Evolutionary conservation across 2,888 invertebrate genomes (phyloP).

Genomic region (Hydroisotoma schaefferi): DNA sequence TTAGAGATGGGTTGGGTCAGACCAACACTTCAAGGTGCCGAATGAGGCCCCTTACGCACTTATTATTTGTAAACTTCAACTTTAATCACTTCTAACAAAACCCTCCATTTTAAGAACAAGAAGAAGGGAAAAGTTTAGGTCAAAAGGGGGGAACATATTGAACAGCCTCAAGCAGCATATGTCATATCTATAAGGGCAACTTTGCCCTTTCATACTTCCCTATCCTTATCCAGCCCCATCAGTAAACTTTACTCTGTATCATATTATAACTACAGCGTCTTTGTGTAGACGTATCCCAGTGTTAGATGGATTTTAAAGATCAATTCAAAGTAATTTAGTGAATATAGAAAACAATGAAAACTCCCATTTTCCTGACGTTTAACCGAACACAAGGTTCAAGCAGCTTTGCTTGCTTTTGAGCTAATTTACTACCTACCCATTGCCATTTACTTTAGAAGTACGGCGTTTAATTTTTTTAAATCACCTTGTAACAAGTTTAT

Average conservation of each 20-base stretch:
- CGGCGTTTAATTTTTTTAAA: no score
- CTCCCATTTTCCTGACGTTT: no score
- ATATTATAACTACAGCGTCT: no score
- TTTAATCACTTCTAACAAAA: constrained; percentile 21
- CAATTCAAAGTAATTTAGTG: no score
- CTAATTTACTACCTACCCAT: constrained; percentile 8
- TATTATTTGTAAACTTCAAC: constrained; percentile 18
- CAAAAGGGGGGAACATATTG: background rate
- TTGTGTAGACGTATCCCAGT: no score
- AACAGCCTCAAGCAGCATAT: background rate
- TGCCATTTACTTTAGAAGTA: constrained; percentile 13
- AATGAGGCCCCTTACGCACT: constrained; percentile 29
- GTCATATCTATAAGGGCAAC: constrained; percentile 8
- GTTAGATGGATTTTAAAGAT: no score
- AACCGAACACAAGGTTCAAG: no score
- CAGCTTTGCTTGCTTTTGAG: constrained; percentile 3
- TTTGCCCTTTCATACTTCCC: no score
- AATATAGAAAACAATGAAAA: no score
- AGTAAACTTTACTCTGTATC: no score
- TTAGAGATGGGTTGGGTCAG: constrained; percentile 41
- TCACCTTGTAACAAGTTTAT: no score
- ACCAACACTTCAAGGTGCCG: constrained; percentile 47
- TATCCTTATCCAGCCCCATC: no score
- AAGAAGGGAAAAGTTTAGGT: background rate
- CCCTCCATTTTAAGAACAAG: constrained; percentile 14